Conservation (phyloP, 2,797 vertebrate genomes). For the Bradypus variegatus region DNA sequence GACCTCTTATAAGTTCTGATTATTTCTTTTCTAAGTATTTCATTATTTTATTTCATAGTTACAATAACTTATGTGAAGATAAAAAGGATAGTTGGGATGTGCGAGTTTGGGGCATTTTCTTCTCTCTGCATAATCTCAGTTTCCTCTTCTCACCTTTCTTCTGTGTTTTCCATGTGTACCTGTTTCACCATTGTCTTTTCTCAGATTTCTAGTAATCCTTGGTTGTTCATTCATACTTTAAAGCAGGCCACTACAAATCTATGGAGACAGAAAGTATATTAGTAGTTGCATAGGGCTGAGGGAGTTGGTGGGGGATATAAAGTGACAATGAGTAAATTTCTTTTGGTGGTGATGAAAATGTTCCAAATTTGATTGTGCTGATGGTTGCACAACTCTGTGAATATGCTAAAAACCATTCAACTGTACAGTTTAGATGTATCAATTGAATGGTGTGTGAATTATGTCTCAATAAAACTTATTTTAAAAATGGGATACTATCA, state of each 20-base stretch:
- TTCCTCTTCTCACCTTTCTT: neutral
- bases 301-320: neutral
- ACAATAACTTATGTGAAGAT: neutral
- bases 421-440: neutral
- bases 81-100: neutral
- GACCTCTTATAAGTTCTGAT: neutral
- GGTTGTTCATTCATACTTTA: neutral
- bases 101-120: neutral
- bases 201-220: neutral
- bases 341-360: neutral
- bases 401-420: neutral
- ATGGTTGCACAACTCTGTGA: neutral
- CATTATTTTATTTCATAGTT: neutral
- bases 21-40: neutral
- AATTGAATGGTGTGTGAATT: neutral
- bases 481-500: neutral
- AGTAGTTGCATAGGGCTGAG: neutral
- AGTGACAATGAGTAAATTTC: neutral
- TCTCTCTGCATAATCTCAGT: neutral
- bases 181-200: neutral
- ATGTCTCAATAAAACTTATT: neutral
- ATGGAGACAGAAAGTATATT: neutral
- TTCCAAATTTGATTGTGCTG: neutral
- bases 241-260: neutral
- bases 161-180: neutral